These are phyloP conservation scores for Psettodes erumei DNA, from an alignment of 2,113 vertebrate species.

Conservation along the genomic window DNA sequence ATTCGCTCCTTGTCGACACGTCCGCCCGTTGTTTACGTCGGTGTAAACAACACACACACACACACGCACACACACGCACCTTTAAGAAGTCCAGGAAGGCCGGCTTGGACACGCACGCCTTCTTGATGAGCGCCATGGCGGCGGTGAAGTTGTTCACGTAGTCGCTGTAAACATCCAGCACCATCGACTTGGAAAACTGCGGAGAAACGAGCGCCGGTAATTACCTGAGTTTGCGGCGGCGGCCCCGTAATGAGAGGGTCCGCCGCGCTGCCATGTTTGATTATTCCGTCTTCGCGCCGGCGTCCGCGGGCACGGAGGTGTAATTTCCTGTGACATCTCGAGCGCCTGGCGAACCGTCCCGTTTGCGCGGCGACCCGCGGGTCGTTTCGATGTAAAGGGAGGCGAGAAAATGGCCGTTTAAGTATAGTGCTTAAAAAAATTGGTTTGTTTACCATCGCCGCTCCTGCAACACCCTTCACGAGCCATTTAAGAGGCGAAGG, in stretches of 20 bases:
- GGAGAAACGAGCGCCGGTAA: slow-evolving; percentile 18
- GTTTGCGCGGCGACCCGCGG: slow-evolving; percentile 8
- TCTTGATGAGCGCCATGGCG: slow-evolving; percentile 97
- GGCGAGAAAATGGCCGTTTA: slow-evolving; percentile 63
- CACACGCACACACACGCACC: slow-evolving; percentile 77
- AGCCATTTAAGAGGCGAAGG: slow-evolving; percentile 58
- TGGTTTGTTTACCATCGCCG: slow-evolving; percentile 68
- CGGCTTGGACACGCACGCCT: slow-evolving; percentile 94
- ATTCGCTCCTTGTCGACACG: no score
- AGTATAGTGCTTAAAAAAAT: slow-evolving; percentile 61
- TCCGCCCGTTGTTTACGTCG: no score
- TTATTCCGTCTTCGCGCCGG: slow-evolving; percentile 20
- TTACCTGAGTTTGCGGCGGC: slow-evolving; percentile 16
- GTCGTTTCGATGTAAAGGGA: slow-evolving; percentile 49
- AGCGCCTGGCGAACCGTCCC: slow-evolving; percentile 30
- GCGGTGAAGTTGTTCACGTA: slow-evolving; percentile 98
- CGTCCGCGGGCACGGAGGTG: slow-evolving; percentile 12
- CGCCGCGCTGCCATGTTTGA: background rate
- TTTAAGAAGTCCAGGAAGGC: slow-evolving; percentile 97
- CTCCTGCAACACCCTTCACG: slow-evolving; percentile 61
- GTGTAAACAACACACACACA: no score
- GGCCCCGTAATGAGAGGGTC: background rate
- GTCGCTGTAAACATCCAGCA: slow-evolving; percentile 95
- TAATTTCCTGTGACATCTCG: slow-evolving; percentile 47
- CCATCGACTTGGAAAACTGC: slow-evolving; percentile 99